Percentiles rank a stretch among this genome's conserved stretches.
Conservation (phyloP, 2,797 vertebrate species). For the Menidia menidia region DNA sequence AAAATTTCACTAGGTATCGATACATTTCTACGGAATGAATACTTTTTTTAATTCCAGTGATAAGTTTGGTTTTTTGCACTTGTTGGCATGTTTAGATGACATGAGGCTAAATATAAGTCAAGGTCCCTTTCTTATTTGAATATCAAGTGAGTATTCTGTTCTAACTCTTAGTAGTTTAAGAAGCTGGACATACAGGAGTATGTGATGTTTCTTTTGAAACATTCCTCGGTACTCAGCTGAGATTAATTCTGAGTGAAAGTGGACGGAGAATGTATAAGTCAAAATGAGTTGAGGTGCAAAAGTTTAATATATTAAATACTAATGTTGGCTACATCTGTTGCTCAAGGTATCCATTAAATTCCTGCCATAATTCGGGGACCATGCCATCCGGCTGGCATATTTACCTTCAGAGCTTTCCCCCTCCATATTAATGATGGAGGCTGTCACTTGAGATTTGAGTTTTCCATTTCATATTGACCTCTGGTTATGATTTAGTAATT, state of each 20-base stretch:
- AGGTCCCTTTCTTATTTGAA: too few species aligned
- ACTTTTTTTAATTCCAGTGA: too few species aligned
- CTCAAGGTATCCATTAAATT: slow-evolving; percentile 23
- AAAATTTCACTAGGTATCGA: too few species aligned
- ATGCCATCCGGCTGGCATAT: slow-evolving; percentile 21
- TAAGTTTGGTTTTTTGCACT: too few species aligned
- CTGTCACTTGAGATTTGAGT: slow-evolving; percentile 36
- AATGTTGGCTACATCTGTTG: slow-evolving; percentile 9
- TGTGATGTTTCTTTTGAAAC: too few species aligned
- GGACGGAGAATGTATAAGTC: neutral
- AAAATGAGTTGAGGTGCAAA: neutral
- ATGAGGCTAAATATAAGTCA: too few species aligned
- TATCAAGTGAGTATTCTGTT: neutral
- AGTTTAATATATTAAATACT: too few species aligned
- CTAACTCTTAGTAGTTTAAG: neutral
- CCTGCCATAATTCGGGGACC: neutral
- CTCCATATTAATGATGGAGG: slow-evolving; percentile 17
- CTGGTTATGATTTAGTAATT: slow-evolving; percentile 62
- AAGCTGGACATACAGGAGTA: too few species aligned
- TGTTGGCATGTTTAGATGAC: too few species aligned
- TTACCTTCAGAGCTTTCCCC: slow-evolving; percentile 20
- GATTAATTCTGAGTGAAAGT: neutral
- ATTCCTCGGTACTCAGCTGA: neutral
- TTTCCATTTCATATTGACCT: slow-evolving; percentile 63
- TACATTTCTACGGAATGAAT: too few species aligned